phyloP scores from a whole-genome alignment of 2,888 invertebrate genomes.

The Glyphotaelius pellucidus region DNA sequence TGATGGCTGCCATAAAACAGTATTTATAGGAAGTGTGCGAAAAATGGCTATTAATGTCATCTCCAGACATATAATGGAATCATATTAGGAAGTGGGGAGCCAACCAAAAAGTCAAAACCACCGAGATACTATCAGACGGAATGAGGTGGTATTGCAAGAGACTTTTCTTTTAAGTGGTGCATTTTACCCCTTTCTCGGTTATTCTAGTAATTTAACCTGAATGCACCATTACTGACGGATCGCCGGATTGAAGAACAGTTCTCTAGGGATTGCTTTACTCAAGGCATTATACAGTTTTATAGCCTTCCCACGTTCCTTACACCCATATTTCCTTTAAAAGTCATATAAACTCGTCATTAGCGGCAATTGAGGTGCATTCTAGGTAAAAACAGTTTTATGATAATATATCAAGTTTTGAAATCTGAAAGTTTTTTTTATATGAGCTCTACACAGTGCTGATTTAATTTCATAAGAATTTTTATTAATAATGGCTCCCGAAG shows the following conservation, averaged over 20 bases:
- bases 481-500: no score
- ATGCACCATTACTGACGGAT: conserved; percentile 19
- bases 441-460: no score
- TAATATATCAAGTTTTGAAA: neutral
- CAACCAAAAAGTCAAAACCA: neutral
- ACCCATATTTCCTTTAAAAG: neutral
- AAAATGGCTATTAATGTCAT: conserved; percentile 36
- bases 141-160: neutral
- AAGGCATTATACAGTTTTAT: conserved; percentile 56
- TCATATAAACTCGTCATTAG: neutral
- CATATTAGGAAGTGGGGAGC: neutral
- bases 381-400: neutral
- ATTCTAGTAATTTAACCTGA: neutral
- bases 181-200: neutral
- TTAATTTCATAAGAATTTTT: neutral
- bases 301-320: conserved; percentile 38
- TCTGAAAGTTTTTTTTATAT: no score
- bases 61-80: neutral
- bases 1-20: conserved; percentile 58
- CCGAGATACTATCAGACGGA: neutral
- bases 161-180: conserved; percentile 30
- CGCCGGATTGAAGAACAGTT: conserved; percentile 37
- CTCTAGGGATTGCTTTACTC: neutral
- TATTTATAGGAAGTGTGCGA: conserved; percentile 56
- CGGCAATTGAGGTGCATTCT: neutral